These are phyloP conservation scores for Syrista parreyssii DNA, from an alignment of 2,888 invertebrate genomes.

Conservation along the genomic window DNA sequence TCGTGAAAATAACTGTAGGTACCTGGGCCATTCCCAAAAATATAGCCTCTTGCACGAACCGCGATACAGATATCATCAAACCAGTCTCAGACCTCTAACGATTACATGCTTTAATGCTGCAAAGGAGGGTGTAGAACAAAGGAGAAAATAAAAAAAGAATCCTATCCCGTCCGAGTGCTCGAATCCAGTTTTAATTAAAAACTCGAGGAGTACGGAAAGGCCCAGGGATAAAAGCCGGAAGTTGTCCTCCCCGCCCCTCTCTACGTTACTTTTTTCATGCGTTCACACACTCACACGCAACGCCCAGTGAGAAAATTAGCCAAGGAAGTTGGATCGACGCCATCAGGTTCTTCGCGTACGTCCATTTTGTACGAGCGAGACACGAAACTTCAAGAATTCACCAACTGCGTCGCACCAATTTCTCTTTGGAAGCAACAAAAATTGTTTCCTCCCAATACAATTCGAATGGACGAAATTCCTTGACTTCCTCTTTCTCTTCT, in stretches of 20 bases:
- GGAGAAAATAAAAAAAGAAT: not conserved
- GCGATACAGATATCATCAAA: not conserved
- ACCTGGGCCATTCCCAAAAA: not conserved
- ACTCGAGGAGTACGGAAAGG: not conserved
- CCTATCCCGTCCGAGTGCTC: not conserved
- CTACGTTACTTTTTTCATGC: not conserved
- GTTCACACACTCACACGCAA: not conserved
- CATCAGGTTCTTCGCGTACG: not conserved
- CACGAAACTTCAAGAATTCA: not conserved
- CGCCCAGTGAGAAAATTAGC: not conserved
- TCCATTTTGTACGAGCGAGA: not conserved
- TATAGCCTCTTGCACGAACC: not conserved
- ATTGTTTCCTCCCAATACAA: not conserved
- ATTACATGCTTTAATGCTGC: not conserved
- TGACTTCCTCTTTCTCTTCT: not conserved
- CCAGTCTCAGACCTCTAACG: not conserved
- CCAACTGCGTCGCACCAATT: not conserved
- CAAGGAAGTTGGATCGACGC: not conserved
- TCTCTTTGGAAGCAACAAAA: not conserved
- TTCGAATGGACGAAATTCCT: not conserved
- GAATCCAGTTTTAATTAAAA: not conserved
- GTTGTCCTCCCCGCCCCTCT: not conserved
- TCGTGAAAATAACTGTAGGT: not conserved
- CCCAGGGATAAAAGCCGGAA: not conserved
- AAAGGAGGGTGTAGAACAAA: not conserved